These are phyloP conservation scores for Hydropsyche tenuis DNA, from an alignment of 1,140 invertebrate species.

Conservation along the genomic window DNA sequence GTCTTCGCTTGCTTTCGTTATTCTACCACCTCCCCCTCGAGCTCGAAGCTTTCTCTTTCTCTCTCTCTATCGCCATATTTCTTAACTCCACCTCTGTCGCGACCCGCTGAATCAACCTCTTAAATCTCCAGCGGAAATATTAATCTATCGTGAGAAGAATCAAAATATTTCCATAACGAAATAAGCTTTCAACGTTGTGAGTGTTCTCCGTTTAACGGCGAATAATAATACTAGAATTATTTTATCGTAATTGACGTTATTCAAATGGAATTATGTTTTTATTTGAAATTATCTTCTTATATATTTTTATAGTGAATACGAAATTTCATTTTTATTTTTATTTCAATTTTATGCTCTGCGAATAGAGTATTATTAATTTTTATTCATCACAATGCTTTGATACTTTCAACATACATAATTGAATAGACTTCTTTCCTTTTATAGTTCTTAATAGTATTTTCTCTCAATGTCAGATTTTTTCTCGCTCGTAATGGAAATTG, in stretches of 20 bases:
- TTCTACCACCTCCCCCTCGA: slow-evolving; percentile 41
- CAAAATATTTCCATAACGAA: slow-evolving; percentile 24
- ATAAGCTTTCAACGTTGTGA: slow-evolving; percentile 25
- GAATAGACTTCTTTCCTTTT: no score
- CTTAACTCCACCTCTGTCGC: neutral
- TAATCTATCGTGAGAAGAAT: slow-evolving; percentile 26
- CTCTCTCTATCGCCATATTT: slow-evolving; percentile 1
- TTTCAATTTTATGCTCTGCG: neutral
- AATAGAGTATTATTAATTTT: no score
- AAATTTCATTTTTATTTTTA: neutral
- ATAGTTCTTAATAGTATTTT: no score
- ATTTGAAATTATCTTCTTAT: no score
- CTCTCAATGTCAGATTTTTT: neutral
- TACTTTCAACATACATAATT: no score
- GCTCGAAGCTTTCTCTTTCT: slow-evolving; percentile 3
- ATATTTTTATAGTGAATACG: no score
- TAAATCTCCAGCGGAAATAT: slow-evolving; percentile 24
- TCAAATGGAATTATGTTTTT: no score
- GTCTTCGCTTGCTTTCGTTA: slow-evolving; percentile 37
- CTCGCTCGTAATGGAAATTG: slow-evolving; percentile 46
- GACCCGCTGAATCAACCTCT: slow-evolving; percentile 4
- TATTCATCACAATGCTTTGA: no score
- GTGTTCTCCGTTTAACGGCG: slow-evolving; percentile 2
- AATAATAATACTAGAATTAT: slow-evolving; percentile 14
- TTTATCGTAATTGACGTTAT: neutral